Base-by-base conservation (phyloP, 2,113 vertebrate genomes). In the Stegastes partitus region DNA sequence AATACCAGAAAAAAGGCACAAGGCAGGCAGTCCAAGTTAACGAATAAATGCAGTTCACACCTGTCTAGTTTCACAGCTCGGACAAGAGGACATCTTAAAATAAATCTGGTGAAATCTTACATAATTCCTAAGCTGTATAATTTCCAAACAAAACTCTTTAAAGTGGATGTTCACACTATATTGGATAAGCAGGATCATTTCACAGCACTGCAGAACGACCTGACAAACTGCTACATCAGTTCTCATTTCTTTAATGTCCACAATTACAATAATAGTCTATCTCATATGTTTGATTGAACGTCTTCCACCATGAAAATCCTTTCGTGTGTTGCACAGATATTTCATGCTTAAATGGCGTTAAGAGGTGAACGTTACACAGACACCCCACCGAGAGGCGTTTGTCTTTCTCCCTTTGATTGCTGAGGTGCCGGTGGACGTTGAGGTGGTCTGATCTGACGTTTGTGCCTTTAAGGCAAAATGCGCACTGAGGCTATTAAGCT, bases 1-100 rank as follows among this genome's bases (percentile, higher is more conserved):
- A 62, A 53, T 2, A 70, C 7, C 14, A 25, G 59, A 51, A 25
- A 70, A 77, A 69, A 91, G 81, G 84, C 81, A 88, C 77, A 55
- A 12, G 18, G 10, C 50, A 54, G 21, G 71, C 34, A 14, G 59
- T 64, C 28, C 42, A 68, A 69, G 44, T 31, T 9, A 12, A 37
- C 18, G 37, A 80, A 54, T 21, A 28, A 85, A 78, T 55, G 21
- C 19, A 49, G 16, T 44, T 61, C 56, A 61, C 0, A 0, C 34
- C 15, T 2, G 0, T 75, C 49, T 61, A 23, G 57, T 50, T 62
- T 25, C 21, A 65, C 51, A 61, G 31, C 11, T 74, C 50, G 45
- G 11, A 76, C 49, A 9, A 23, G 42, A 15, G 1, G 51, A 66
- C 6, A 31, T 14, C 70, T 79, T 44, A 18, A 67, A 76, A 68